Percentiles rank a stretch among this genome's conserved stretches.
phyloP scores from a whole-genome alignment of 1,140 invertebrate species.

The Maniola jurtina region DNA sequence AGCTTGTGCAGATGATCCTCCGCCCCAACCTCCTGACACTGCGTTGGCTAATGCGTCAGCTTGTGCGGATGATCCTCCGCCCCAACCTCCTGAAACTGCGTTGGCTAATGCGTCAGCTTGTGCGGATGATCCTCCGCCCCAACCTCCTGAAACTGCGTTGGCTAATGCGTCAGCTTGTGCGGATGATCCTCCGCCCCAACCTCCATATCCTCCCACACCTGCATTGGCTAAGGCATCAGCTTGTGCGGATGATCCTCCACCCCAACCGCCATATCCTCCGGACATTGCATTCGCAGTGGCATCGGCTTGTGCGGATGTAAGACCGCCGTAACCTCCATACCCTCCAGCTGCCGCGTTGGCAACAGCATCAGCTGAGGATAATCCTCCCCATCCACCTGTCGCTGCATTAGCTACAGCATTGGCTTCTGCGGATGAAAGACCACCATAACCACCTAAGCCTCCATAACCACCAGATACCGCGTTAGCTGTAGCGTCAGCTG shows the following conservation, averaged over 20 bases:
- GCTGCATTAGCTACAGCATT: slow-evolving; percentile 16
- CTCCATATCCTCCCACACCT: slow-evolving; percentile 9
- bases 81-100: too few species aligned
- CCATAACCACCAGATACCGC: slow-evolving; percentile 11
- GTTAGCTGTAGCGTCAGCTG: slow-evolving; percentile 22
- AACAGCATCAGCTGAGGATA: slow-evolving; percentile 26
- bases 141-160: too few species aligned
- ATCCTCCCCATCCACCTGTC: slow-evolving; percentile 21
- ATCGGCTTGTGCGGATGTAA: slow-evolving; percentile 27
- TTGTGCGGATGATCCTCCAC: slow-evolving; percentile 16
- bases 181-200: slow-evolving; percentile 9
- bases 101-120: slow-evolving; percentile 10
- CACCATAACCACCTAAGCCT: slow-evolving; percentile 20
- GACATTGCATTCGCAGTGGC: slow-evolving; percentile 16
- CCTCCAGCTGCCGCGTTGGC: slow-evolving; percentile 17
- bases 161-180: too few species aligned
- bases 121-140: slow-evolving; percentile 12
- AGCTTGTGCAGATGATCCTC: too few species aligned
- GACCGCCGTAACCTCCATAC: slow-evolving; percentile 16
- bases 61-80: too few species aligned
- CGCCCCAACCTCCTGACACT: too few species aligned
- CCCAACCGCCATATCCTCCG: slow-evolving; percentile 22
- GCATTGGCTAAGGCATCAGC: neutral
- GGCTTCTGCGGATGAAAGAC: slow-evolving; percentile 30
- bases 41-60: too few species aligned